Base-by-base conservation (phyloP, 2,888 invertebrate genomes). In the Hydrotaea cyrtoneurina region DNA sequence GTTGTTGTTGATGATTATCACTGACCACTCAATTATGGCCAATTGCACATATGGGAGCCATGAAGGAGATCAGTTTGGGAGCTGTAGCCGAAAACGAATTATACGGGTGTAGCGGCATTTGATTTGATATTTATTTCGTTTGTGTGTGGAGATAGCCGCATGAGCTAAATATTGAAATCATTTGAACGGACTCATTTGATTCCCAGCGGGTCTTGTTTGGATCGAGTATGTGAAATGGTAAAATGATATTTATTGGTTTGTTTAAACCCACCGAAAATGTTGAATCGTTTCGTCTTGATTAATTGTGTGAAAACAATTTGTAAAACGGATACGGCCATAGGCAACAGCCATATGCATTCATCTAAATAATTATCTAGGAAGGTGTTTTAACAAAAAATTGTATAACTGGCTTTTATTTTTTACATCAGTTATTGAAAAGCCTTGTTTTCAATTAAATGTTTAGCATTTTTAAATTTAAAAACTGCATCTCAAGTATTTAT, bases 241-340 rank as follows among this genome's bases (percentile, higher is more conserved):
- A 86, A 82, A 82, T 83, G 82, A 86, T 83, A 83, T 86, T 83
- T 83, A 82, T 86, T 82, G 66, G 59, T 80, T 43, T 31, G n/a
- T 74, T 81, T 39, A 75, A 31, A 66, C 55, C 69, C 46, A 39
- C 23, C 69, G 53, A 59, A 73, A 21, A 81, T 36, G 55, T 53
- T 57, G 46, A 0, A 26, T 36, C 17, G 15, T 64, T 23, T 21
- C 36, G 39, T 15, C 69, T 71, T 85, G 85, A 85, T 82, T 85
- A 85, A 85, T 85, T 85, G 62, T 82, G 79, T 82, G 82, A 85
- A 82, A 73, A 79, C 36, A 82, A 46, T 62, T 80, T 69, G 21
- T 50, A 75, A 74, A 79, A 31, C 13, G 11, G 31, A 69, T 50
- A 11, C 43, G 43, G 13, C n/a, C n/a, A n/a, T n/a, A n/a, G n/a